Conservation (phyloP, 2,888 invertebrate genomes). For the Cecidostiba fungosa region DNA sequence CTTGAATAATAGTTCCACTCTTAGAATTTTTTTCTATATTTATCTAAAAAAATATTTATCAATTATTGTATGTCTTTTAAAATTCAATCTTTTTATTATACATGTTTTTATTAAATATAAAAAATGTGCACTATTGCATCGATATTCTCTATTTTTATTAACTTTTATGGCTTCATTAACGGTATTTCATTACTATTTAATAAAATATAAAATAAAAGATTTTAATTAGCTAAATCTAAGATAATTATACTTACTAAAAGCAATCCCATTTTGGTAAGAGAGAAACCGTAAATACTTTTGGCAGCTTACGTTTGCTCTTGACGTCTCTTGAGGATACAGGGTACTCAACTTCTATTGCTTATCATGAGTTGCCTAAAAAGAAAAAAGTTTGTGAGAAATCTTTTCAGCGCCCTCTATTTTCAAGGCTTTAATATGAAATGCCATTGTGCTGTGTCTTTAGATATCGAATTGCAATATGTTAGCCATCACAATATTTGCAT, state of each 20-base stretch:
- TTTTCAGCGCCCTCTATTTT: not conserved
- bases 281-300: constrained; percentile 6
- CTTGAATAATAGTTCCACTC: not conserved
- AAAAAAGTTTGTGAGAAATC: not conserved
- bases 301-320: constrained; percentile 20
- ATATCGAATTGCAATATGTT: constrained; percentile 4
- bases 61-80: too few relatives aligned
- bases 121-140: too few relatives aligned
- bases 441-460: not conserved
- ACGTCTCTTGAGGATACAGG: not conserved
- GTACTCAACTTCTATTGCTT: not conserved
- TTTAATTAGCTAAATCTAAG: too few relatives aligned
- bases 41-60: too few relatives aligned
- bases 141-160: too few relatives aligned
- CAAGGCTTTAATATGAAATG: not conserved
- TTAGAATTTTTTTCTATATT: not conserved
- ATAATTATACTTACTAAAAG: too few relatives aligned
- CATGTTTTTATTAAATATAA: too few relatives aligned
- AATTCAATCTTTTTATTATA: too few relatives aligned
- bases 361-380: not conserved
- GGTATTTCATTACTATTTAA: too few relatives aligned
- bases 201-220: too few relatives aligned
- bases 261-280: not conserved
- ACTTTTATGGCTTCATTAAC: too few relatives aligned
- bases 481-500: constrained; percentile 41